These are phyloP conservation scores for Ptilonorhynchus violaceus DNA, from an alignment of 2,113 vertebrate genomes.

Conservation along the genomic window DNA sequence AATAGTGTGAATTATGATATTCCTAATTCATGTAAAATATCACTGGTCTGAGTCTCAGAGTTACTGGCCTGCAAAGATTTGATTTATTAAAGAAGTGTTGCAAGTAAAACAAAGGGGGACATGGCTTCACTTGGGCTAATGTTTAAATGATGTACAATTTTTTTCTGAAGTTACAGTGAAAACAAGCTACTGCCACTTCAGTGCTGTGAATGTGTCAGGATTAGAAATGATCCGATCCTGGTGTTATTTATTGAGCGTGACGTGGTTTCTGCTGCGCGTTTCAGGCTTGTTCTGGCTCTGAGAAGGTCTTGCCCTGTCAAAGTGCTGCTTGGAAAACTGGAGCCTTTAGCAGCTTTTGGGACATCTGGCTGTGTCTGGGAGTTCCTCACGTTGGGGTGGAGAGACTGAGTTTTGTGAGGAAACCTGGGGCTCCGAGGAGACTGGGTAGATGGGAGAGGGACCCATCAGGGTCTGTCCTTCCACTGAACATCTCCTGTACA, in stretches of 20 bases:
- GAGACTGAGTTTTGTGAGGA: not conserved
- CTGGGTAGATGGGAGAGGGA: not conserved
- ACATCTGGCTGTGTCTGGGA: not conserved
- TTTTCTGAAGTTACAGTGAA: not conserved
- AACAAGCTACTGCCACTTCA: not conserved
- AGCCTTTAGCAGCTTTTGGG: not conserved
- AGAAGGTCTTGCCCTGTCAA: not conserved
- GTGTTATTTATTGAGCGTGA: not conserved
- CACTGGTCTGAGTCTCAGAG: not conserved
- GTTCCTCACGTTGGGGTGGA: not conserved
- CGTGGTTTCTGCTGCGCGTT: not conserved
- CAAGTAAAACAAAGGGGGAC: not conserved
- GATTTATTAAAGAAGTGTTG: not conserved
- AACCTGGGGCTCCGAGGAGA: not conserved
- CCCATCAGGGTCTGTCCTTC: fast-evolving
- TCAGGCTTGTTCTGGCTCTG: not conserved
- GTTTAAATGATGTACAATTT: not conserved
- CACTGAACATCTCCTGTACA: not conserved
- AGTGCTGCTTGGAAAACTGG: not conserved
- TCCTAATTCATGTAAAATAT: not conserved
- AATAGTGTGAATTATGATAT: not conserved
- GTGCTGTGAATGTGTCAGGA: not conserved
- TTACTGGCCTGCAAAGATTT: not conserved
- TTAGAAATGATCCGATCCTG: not conserved
- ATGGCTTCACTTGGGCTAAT: not conserved